Base-by-base conservation (phyloP, 2,113 vertebrate species). In the Phrynosoma platyrhinos region DNA sequence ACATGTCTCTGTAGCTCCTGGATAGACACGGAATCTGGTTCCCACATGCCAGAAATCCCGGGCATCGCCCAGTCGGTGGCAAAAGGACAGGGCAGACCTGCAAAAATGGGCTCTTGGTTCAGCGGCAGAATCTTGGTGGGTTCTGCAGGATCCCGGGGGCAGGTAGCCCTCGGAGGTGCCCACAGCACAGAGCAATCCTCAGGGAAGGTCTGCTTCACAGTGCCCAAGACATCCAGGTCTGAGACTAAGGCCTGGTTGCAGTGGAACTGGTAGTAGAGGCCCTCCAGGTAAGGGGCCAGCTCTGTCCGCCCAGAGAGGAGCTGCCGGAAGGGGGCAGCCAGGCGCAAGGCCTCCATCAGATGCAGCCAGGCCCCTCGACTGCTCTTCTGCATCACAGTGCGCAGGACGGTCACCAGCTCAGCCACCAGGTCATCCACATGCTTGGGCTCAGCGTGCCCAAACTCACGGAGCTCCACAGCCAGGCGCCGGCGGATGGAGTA, bases 241-340 rank as follows among this genome's bases (percentile, higher is more conserved):
- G 77, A 6, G 1, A 96, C 90, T 2, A 92, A 64, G 64, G 79
- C 32, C 32, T 89, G 90, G 74, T 94, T 84, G 66, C 86, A 78
- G 5, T 85, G 92, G 71, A 94, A 93, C 92, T 91, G 93, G 79
- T 20, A 72, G 66, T 81, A 92, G 18, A 96, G 69, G 42, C 90
- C 89, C 74, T 94, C 94, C 79, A 96, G 84, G 58, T 93, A 88
- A 27, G 94, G 94, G 12, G 95, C 82, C 69, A 96, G 82, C 40
- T 94, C 88, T 7, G 91, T 86, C 25, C 84, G 79, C 25, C 89
- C 84, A 0, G 58, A 53, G 20, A 96, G 81, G 23, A 92, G 87
- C 0, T 55, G 32, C 6, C 84, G 91, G 81, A 96, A 95, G 0
- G 95, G 95, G 20, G 87, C 82, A n/a, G 95, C 84, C 53, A 95